phyloP scores from a whole-genome alignment of 2,797 vertebrate genomes.

The Takifugu rubripes region DNA sequence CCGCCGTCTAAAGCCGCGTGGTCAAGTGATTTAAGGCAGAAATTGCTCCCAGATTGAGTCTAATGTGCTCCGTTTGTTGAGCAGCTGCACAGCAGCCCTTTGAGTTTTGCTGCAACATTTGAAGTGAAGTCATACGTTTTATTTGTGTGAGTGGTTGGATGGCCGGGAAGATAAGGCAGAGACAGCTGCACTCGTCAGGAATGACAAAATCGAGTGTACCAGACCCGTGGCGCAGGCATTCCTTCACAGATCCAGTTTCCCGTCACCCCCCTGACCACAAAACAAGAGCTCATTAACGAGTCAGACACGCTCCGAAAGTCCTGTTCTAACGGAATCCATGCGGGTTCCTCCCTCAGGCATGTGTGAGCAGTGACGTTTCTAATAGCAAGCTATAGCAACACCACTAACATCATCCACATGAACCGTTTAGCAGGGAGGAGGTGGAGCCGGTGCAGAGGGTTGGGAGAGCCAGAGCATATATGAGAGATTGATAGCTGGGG shows the following conservation, averaged over 20 bases:
- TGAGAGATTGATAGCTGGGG: constrained; percentile 59
- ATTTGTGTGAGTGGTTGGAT: constrained; percentile 30
- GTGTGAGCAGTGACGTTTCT: constrained; percentile 17
- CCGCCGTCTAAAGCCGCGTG: too few relatives aligned
- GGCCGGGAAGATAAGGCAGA: not conserved
- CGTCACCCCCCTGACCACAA: constrained; percentile 5
- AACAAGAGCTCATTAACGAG: constrained; percentile 40
- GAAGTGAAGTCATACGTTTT: constrained; percentile 14
- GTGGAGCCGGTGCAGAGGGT: constrained; percentile 44
- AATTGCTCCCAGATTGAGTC: constrained; percentile 4
- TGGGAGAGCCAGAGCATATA: constrained; percentile 45
- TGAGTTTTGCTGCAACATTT: constrained; percentile 4
- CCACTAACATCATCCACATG: constrained; percentile 12
- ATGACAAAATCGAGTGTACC: constrained; percentile 24
- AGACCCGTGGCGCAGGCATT: not conserved
- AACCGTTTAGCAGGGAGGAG: constrained; percentile 35
- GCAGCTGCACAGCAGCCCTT: constrained; percentile 14
- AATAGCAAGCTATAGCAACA: constrained; percentile 16
- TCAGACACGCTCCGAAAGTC: constrained; percentile 28
- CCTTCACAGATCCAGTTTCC: not conserved
- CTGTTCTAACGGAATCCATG: constrained; percentile 3
- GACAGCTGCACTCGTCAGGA: not conserved
- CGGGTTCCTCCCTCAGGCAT: constrained; percentile 11
- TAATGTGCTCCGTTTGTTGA: constrained; percentile 3
- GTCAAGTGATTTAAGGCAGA: not conserved